A percentile compares a stretch with the other conserved stretches of the same genome.
phyloP scores from a whole-genome alignment of 2,888 invertebrate genomes.

The Clistopyga incitator region DNA sequence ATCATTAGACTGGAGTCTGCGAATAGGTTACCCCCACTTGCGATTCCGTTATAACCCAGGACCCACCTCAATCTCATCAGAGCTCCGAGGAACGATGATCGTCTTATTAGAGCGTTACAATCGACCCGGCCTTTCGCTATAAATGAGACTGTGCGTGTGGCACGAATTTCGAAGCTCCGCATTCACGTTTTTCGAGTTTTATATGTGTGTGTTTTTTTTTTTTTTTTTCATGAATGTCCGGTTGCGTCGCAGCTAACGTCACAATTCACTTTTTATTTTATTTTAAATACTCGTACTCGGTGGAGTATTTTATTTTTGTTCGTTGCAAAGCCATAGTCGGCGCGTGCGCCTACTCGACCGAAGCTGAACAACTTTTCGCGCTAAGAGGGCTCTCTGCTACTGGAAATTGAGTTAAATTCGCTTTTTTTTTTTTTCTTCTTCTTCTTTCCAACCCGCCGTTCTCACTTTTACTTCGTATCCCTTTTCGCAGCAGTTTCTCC shows the following conservation, averaged over 20 bases:
- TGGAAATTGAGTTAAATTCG: slow-evolving; percentile 44
- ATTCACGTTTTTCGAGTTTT: slow-evolving; percentile 1
- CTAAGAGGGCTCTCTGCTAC: slow-evolving; percentile 15
- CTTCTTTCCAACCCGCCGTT: slow-evolving; percentile 1
- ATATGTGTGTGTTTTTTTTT: no score
- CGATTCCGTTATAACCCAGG: slow-evolving; percentile 44
- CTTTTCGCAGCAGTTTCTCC: slow-evolving; percentile 38
- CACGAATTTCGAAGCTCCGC: slow-evolving; percentile 10
- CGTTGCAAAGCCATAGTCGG: slow-evolving; percentile 13
- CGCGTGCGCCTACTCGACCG: slow-evolving; percentile 24
- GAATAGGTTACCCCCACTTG: slow-evolving; percentile 3
- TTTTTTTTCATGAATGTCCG: not conserved
- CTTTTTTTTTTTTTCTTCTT: slow-evolving; percentile 8
- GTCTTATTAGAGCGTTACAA: slow-evolving; percentile 56
- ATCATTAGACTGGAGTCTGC: slow-evolving; percentile 58
- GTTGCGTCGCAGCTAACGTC: not conserved
- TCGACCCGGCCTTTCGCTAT: slow-evolving; percentile 27
- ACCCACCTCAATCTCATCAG: slow-evolving; percentile 21
- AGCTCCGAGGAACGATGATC: slow-evolving; percentile 45
- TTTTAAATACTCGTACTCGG: slow-evolving; percentile 1
- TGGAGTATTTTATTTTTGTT: not conserved
- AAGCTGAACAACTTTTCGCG: slow-evolving; percentile 36
- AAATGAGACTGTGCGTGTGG: not conserved
- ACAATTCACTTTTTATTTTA: slow-evolving; percentile 5
- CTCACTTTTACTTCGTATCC: slow-evolving; percentile 36